Base-by-base conservation (phyloP, 1,140 invertebrate species). In the Cryptotermes secundus region DNA sequence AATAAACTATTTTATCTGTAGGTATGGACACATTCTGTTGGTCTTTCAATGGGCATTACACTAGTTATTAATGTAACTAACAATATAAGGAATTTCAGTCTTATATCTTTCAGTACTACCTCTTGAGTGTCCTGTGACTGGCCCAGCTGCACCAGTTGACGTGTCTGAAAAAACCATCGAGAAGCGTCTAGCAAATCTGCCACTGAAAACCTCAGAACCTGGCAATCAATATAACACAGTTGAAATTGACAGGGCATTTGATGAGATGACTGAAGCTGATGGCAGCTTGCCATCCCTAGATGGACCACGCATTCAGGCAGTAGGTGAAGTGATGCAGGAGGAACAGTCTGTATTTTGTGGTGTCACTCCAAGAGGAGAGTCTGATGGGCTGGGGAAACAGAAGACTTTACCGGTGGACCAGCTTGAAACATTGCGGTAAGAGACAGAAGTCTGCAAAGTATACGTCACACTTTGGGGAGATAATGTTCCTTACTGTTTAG, bases 71-170 rank as follows among this genome's bases (percentile, higher is more conserved):
- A n/a, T n/a, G n/a, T n/a, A n/a, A n/a, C n/a, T n/a, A n/a, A n/a
- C n/a, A n/a, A n/a, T n/a, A n/a, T n/a, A n/a, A n/a, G n/a, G n/a
- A n/a, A 12, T 38, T 4, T 38, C 14, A 81, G 22, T 83, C 36
- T 38, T 81, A 36, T 3, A 4, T n/a, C 31, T 87, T 89, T 16
- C 86, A 93, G 92, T 88, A 84, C 86, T 89, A 83, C 87, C 88
- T 83, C 91, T 92, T 45, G 79, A 88, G 83, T 88, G 93, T 80
- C 93, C 93, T 3, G 80, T 83, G 34, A 87, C 86, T 85, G 94
- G 94, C 34, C 93, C 93, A 85, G 92, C 91, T 82, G 92, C 92
- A 35, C 85, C 87, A 83, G 88, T 94, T 80, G 89, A 91, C 72
- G 88, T 91, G 49, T 89, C 90, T 38, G 89, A 90, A 49, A 85